phyloP scores from a whole-genome alignment of 2,888 invertebrate species.

The Carterocephalus palaemon region DNA sequence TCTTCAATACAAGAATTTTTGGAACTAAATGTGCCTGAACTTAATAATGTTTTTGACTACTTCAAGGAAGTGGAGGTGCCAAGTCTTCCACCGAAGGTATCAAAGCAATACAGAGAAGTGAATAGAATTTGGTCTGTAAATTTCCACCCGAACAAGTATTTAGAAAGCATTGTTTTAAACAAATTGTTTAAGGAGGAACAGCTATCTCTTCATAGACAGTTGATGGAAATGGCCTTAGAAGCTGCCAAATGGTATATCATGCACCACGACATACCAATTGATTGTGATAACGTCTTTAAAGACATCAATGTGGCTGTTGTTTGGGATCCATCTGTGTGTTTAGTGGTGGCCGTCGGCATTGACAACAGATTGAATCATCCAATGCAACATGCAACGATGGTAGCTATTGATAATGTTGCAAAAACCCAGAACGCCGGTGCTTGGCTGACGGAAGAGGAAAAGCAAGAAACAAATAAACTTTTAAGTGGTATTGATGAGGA shows the following conservation, averaged over 20 bases:
- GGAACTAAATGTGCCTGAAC: slow-evolving; percentile 63
- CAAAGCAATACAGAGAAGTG: slow-evolving; percentile 81
- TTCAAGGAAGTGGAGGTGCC: slow-evolving; percentile 80
- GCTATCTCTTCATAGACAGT: slow-evolving; percentile 72
- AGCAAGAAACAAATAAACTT: slow-evolving; percentile 22
- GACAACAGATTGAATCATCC: slow-evolving; percentile 81
- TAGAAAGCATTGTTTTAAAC: slow-evolving; percentile 83
- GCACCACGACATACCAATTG: slow-evolving; percentile 18
- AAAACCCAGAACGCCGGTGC: slow-evolving; percentile 88
- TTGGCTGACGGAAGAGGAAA: slow-evolving; percentile 60
- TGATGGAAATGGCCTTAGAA: slow-evolving; percentile 80
- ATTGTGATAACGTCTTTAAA: slow-evolving; percentile 32
- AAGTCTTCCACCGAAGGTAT: slow-evolving; percentile 79
- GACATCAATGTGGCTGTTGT: slow-evolving; percentile 74
- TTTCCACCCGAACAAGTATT: slow-evolving; percentile 87
- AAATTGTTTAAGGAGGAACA: slow-evolving; percentile 79
- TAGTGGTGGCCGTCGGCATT: slow-evolving; percentile 83
- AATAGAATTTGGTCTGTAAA: slow-evolving; percentile 88
- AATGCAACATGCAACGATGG: slow-evolving; percentile 90
- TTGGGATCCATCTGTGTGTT: slow-evolving; percentile 83
- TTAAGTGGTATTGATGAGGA: slow-evolving; percentile 61
- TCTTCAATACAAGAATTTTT: slow-evolving; percentile 61
- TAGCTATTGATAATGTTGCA: slow-evolving; percentile 91
- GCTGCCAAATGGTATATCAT: slow-evolving; percentile 59
- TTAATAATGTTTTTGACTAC: slow-evolving; percentile 67